Base-by-base conservation (phyloP, 2,888 invertebrate species). In the Idaea biselata region DNA sequence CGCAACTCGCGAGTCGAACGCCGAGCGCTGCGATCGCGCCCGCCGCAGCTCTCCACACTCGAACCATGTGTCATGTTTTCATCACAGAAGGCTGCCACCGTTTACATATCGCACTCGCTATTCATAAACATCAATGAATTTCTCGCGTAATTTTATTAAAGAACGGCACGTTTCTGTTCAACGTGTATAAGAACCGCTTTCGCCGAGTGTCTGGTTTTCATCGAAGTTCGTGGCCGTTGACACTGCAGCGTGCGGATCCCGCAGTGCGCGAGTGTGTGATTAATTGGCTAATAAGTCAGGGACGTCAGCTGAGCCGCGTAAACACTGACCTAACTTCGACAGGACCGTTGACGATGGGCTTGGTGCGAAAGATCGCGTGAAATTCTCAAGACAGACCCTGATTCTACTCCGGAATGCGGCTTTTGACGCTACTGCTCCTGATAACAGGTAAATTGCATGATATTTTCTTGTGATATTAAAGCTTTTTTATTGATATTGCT, bases 191-290 rank as follows among this genome's bases (percentile, higher is more conserved):
- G 81, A 79, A 82, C 85, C 82, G 85, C 86, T 89, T 88, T 88
- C 88, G 84, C 84, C 79, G 74, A 81, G 87, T 85, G 84, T 82
- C 89, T 78, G 86, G 88, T 89, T 90, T 89, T 89, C 87, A 86
- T 85, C 81, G 81, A 82, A 82, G 83, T 83, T 86, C 83, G 88
- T 91, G 88, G 88, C 86, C 89, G 90, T 89, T 91, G 91, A 90
- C 91, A 89, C 88, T 91, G 90, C 89, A 89, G 88, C 89, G 89
- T 86, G 86, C 89, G 86, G 89, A 86, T 85, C 87, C 89, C 89
- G 91, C 90, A 90, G 91, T 91, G 91, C 86, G 89, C 87, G 90
- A 89, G 91, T 91, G 91, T 89, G 89, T 91, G 89, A 80, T 88
- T 88, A 86, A 89, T 91, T 89, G 86, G 90, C 90, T 81, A 86